These are phyloP conservation scores for Ruditapes philippinarum DNA, from an alignment of 1,140 invertebrate species.

Conservation along the genomic window DNA sequence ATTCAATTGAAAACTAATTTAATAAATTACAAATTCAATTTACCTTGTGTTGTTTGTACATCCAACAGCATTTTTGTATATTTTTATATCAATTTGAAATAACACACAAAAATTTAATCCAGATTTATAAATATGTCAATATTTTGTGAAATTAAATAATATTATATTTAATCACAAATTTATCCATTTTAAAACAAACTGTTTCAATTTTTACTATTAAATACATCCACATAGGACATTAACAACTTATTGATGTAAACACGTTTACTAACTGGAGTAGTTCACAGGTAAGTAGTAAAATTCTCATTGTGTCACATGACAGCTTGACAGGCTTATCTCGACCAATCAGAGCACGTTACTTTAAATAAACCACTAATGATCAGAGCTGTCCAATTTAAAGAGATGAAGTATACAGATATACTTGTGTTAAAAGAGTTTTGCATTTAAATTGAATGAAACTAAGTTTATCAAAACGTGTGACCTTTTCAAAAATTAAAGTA, in stretches of 20 bases:
- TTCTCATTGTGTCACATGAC: conserved; percentile 49
- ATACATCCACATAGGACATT: not conserved
- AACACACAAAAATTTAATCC: conserved; percentile 15
- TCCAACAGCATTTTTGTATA: conserved; percentile 40
- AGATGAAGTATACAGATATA: no score
- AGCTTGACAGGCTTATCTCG: conserved; percentile 52
- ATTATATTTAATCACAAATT: not conserved
- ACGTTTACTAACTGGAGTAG: not conserved
- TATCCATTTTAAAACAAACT: not conserved
- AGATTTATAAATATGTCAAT: not conserved
- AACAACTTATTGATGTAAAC: not conserved
- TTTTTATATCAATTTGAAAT: not conserved
- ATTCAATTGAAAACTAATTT: no score
- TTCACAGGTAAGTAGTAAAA: conserved; percentile 36
- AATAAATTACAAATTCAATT: not conserved
- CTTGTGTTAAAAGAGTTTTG: no score
- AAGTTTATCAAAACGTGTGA: no score
- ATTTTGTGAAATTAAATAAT: not conserved
- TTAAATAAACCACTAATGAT: not conserved
- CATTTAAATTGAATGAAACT: no score
- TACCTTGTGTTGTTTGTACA: conserved; percentile 42
- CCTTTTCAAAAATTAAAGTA: no score
- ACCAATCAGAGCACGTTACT: conserved; percentile 49
- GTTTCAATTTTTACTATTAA: not conserved
- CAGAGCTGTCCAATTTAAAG: no score